phyloP scores from a whole-genome alignment of 1,140 invertebrate genomes.

The Littorina saxatilis region DNA sequence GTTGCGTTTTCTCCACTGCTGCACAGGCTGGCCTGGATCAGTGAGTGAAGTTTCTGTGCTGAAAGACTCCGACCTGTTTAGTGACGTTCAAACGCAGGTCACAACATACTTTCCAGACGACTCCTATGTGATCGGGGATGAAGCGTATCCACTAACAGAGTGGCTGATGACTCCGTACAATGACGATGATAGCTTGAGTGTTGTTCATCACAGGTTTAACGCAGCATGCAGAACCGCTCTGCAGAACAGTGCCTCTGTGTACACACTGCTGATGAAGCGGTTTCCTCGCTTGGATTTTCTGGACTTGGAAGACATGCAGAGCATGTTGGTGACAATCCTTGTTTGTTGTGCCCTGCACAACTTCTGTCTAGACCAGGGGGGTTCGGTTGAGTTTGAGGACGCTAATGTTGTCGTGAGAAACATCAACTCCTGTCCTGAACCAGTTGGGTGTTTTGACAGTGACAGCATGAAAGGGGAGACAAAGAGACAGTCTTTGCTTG shows the following conservation, averaged over 20 bases:
- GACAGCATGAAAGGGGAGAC: conserved; percentile 15
- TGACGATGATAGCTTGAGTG: neutral
- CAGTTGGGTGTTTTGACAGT: neutral
- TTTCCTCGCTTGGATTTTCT: conserved; percentile 41
- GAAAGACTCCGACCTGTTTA: conserved; percentile 39
- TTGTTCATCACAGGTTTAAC: conserved; percentile 25
- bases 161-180: conserved; percentile 39
- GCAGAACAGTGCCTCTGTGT: neutral
- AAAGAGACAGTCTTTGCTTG: conserved; percentile 3
- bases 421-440: conserved; percentile 2
- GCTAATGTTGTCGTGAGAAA: conserved; percentile 22
- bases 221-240: neutral
- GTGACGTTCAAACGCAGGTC: conserved; percentile 22
- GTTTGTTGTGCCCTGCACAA: conserved; percentile 48
- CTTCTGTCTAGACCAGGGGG: conserved; percentile 38
- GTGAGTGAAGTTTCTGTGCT: conserved; percentile 34
- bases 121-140: conserved; percentile 30
- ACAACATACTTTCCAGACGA: conserved; percentile 31
- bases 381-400: conserved; percentile 23
- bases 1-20: conserved; percentile 41
- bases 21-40: conserved; percentile 41
- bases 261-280: conserved; percentile 24
- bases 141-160: conserved; percentile 15
- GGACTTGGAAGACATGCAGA: conserved; percentile 41
- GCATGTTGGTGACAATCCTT: conserved; percentile 34